Base-by-base conservation (phyloP, 2,113 vertebrate genomes). In the Epinephelus cyanopodus region DNA sequence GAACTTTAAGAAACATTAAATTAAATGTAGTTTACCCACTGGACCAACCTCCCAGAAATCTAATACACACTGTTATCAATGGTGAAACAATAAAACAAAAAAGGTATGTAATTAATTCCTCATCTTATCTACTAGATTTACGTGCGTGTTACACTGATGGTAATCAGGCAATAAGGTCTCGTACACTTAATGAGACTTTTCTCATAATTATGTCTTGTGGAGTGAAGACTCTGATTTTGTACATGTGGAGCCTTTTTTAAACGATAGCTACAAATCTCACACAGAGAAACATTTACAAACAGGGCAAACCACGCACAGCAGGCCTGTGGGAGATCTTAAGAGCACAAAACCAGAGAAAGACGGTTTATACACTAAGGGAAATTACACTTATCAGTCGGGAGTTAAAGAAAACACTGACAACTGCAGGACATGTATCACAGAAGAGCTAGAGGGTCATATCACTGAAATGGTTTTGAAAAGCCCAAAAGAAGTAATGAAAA, bases 401-500 rank as follows among this genome's bases (percentile, higher is more conserved):
- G 27, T 7, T 21, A 33, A 52, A 68, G 3, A 27, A 11, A 68
- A 48, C 23, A 27, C 3, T 66, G 33, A 42, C 37, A 45, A 65
- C 58, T 47, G n/a, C n/a, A 27, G 15, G 23, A 19, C 8, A 48
- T 1, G 11, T 52, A 81, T 61, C 1, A 0, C 42, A 39, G 17
- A 74, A 10, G 50, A 47, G 29, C 52, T 9, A 6, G 8, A 62
- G 23, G 25, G 23, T 85, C 2, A 58, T 42, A 50, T 65, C 18
- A 21, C 4, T 58, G n/a, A 72, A 17, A 50, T 14, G 1, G 29
- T 23, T 72, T 14, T 53, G 19, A 12, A 29, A 77, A 68, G 48
- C 3, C 5, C 42, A 66, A 50, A 11, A 48, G 23, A 45, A 56
- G 14, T 14, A 81, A 21, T 66, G 27, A 71, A 66, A 83, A 23